These are phyloP conservation scores for Solea solea DNA, from an alignment of 2,113 vertebrate genomes.

Conservation along the genomic window DNA sequence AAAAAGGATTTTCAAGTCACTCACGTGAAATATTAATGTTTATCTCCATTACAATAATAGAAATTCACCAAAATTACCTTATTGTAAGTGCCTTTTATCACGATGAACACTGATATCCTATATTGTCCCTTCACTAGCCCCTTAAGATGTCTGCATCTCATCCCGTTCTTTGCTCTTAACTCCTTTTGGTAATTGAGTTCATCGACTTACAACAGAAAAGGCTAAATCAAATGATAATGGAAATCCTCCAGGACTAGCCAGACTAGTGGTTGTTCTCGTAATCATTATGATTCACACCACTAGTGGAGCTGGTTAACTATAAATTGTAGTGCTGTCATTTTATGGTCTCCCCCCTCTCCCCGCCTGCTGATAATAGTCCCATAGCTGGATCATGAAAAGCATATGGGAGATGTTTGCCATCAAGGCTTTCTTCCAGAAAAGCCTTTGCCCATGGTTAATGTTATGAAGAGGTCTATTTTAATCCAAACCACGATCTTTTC, in stretches of 20 bases:
- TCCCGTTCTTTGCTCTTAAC: slow-evolving; percentile 1
- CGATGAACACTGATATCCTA: too few relatives aligned
- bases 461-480: slow-evolving; percentile 7
- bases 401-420: slow-evolving; percentile 5
- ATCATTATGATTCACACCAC: slow-evolving; percentile 50
- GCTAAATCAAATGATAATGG: slow-evolving; percentile 29
- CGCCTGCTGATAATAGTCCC: slow-evolving; percentile 52
- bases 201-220: slow-evolving; percentile 13
- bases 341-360: slow-evolving; percentile 37
- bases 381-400: slow-evolving; percentile 57
- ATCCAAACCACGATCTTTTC: slow-evolving; percentile 10
- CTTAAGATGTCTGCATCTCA: background rate
- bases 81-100: too few relatives aligned
- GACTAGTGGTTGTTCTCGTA: slow-evolving; percentile 38
- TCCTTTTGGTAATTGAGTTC: slow-evolving; percentile 17
- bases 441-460: slow-evolving; percentile 1
- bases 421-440: background rate
- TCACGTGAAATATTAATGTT: too few relatives aligned
- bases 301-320: slow-evolving; percentile 58
- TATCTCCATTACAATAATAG: too few relatives aligned
- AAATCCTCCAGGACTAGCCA: slow-evolving; percentile 40
- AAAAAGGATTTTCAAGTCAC: too few relatives aligned
- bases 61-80: too few relatives aligned
- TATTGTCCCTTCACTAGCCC: too few relatives aligned
- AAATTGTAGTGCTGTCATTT: slow-evolving; percentile 57